Base-by-base conservation (phyloP, 2,797 vertebrate genomes). In the Gadopsis bispinosus region DNA sequence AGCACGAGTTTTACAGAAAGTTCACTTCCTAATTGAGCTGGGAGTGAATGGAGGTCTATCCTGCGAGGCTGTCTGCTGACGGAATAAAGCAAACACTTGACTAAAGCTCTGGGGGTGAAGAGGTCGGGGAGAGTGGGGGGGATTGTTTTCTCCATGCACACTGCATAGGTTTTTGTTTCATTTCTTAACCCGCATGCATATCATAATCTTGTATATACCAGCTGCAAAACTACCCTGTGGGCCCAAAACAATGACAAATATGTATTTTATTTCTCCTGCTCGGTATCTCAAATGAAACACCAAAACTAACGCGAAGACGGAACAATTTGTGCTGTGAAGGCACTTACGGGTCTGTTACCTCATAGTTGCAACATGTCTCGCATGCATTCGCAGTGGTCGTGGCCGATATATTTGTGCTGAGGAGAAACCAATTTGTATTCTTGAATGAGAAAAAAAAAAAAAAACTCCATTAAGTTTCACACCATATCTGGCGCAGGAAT, bases 61-160 rank as follows among this genome's bases (percentile, higher is more conserved):
- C 79, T 61, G 81, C 0, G 48, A 56, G 62, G 69, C 59, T n/a
- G 71, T 83, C 19, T 81, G 73, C 77, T 71, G 77, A 73, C 31
- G 6, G 71, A 79, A 67, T 26, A 74, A 80, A 61, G 59, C 77
- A 77, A 79, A 43, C 87, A 86, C 88, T 86, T 90, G 90, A 92
- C 83, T 41, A 68, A 76, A 62, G 65, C 79, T 85, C 73, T 4
- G 16, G 43, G 87, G 86, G 51, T 59, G 35, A 1, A n/a, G 29
- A 10, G 22, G 26, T 20, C 14, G 26, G 29, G 45, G 48, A 35
- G 69, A 13, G 55, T 26, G 56, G 31, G 4, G 3, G 17, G 2
- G 0, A 4, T 22, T 63, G 17, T 74, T 75, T 70, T 78, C 19
- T 71, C 31, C 12, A 75, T 53, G 58, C 55, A 75, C 67, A 63